Base-by-base conservation (phyloP, 2,888 invertebrate species). In the Myopa tessellatipennis region DNA sequence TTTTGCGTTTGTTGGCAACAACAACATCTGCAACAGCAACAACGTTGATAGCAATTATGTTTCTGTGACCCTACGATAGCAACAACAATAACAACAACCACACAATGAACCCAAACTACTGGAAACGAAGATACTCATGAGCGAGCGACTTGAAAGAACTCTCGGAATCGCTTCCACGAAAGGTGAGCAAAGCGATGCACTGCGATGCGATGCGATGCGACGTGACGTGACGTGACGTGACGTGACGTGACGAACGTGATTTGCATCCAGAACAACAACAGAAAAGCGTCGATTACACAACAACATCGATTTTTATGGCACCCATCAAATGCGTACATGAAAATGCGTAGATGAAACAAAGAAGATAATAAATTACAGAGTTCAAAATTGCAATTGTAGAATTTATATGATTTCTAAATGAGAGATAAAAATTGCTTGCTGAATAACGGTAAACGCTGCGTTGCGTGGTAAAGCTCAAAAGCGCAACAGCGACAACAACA, bases 171-270 rank as follows among this genome's bases (percentile, higher is more conserved):
- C 45, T 45, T 1, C 45, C 6, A 45, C 3, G 45, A 45, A 45
- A 45, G 45, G 45, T 45, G 45, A n/a, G 55, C 50, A 3, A 10
- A 2, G 50, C 50, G 50, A 14, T 14, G 50, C 50, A 50, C 50
- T 50, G 50, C 50, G 50, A 50, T 10, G 50, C 14, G 50, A 74
- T 52, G 65, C n/a, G 52, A 50, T 18, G 74, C 18, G 63, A 74
- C 26, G 45, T 52, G 40, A 75, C 40, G 50, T 63, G 73, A 61
- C 18, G 74, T 67, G 67, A 75, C 73, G 50, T 61, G 45, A 74
- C 74, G 50, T 63, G 72, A 40, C 61, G 67, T 74, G 67, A 68
- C 58, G 67, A 40, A 58, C 74, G 74, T 75, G 74, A 75, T 58
- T 67, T 68, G 68, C 74, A 67, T 58, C 55, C 52, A 10, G n/a